These are phyloP conservation scores for Phyto melanocephala DNA, from an alignment of 2,888 invertebrate species.

Conservation along the genomic window DNA sequence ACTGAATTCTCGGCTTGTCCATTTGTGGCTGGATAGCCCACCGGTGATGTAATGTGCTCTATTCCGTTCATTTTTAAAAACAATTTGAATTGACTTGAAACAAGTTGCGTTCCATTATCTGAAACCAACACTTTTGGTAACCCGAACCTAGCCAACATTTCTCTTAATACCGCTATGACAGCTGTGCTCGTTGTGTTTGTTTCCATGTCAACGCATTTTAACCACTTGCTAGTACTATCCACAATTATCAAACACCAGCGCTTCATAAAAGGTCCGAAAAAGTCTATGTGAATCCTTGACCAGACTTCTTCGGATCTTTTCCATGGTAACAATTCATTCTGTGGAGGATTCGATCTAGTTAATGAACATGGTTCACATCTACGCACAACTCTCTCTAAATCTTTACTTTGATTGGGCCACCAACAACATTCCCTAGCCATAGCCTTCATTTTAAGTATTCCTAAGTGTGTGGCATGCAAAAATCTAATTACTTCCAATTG, in stretches of 20 bases:
- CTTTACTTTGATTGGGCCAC: slow-evolving; percentile 65
- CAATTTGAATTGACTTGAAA: slow-evolving; percentile 64
- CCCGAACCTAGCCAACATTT: slow-evolving; percentile 61
- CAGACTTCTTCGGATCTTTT: slow-evolving; percentile 32
- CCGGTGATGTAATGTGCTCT: slow-evolving; percentile 57
- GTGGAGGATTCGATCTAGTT: not conserved
- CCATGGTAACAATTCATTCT: slow-evolving; percentile 28
- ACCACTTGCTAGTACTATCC: slow-evolving; percentile 67
- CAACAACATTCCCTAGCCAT: slow-evolving; percentile 64
- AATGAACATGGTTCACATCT: slow-evolving; percentile 55
- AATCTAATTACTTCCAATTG: slow-evolving; percentile 61
- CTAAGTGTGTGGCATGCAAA: slow-evolving; percentile 56
- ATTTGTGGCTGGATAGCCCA: slow-evolving; percentile 58
- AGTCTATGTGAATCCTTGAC: slow-evolving; percentile 34
- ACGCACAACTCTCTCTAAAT: slow-evolving; percentile 65
- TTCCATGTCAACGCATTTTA: slow-evolving; percentile 23
- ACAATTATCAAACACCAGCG: slow-evolving; percentile 58
- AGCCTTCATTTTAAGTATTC: slow-evolving; percentile 55
- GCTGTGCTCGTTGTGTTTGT: slow-evolving; percentile 31
- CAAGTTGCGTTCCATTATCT: slow-evolving; percentile 27
- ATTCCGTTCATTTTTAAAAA: slow-evolving; percentile 62
- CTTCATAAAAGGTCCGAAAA: slow-evolving; percentile 45
- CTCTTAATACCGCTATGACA: slow-evolving; percentile 40
- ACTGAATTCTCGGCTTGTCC: no score
- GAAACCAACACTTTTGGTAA: not conserved